A percentile compares a stretch with the other conserved stretches of the same genome.
These are phyloP conservation scores for Dryas iulia DNA, from an alignment of 1,140 invertebrate species.

Conservation along the genomic window DNA sequence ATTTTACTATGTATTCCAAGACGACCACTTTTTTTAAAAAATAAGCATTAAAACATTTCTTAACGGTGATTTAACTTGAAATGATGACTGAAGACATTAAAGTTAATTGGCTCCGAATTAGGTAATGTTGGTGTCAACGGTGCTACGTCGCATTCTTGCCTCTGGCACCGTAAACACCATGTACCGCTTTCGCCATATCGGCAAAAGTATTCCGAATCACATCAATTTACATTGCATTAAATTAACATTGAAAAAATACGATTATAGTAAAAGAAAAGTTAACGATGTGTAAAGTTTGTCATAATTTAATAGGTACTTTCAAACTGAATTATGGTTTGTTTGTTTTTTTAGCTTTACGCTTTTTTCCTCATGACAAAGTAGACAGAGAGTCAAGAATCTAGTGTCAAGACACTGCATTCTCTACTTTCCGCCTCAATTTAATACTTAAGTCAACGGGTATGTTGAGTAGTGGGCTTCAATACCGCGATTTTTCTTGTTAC, in stretches of 20 bases:
- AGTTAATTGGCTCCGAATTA: slow-evolving; percentile 27
- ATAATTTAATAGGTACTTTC: too few species aligned
- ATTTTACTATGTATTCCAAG: too few species aligned
- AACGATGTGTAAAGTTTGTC: not conserved
- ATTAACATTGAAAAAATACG: not conserved
- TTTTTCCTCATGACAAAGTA: too few species aligned
- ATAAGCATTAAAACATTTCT: not conserved
- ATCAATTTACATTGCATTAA: not conserved
- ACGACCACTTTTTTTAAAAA: too few species aligned
- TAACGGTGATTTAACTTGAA: not conserved
- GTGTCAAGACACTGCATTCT: too few species aligned
- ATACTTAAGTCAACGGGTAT: too few species aligned
- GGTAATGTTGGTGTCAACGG: slow-evolving; percentile 14
- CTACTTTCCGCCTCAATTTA: too few species aligned
- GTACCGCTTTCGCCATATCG: slow-evolving; percentile 10
- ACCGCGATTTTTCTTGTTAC: too few species aligned
- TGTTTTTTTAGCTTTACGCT: too few species aligned
- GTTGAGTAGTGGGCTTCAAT: too few species aligned
- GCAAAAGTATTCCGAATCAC: not conserved
- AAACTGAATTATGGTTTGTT: too few species aligned
- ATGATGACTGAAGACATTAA: slow-evolving; percentile 26
- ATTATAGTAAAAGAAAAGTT: not conserved
- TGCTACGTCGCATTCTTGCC: slow-evolving; percentile 11
- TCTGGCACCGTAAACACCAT: slow-evolving; percentile 3
- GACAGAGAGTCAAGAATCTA: too few species aligned